A percentile compares a stretch with the other conserved stretches of the same genome.
Conservation (phyloP, 2,113 vertebrate species). For the Ictalurus punctatus region DNA sequence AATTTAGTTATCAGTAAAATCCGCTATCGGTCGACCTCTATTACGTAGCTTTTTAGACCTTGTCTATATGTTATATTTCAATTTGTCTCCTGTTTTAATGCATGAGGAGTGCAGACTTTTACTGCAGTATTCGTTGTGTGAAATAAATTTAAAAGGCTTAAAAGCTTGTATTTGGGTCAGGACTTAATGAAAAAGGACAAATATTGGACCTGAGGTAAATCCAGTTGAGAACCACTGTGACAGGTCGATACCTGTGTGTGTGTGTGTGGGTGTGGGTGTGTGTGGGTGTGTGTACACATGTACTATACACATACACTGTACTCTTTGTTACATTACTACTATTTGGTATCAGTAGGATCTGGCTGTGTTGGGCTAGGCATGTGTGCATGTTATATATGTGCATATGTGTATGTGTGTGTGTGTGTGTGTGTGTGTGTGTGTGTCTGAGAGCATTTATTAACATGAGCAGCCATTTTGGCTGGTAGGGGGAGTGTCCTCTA, state of each 20-base stretch:
- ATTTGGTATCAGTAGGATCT: slow-evolving; percentile 14
- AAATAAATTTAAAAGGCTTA: background rate
- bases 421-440: background rate
- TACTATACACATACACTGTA: background rate
- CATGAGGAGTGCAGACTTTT: background rate
- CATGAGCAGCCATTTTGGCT: slow-evolving; percentile 77
- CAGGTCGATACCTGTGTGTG: background rate
- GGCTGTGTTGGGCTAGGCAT: slow-evolving; percentile 36
- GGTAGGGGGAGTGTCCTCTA: slow-evolving; percentile 66
- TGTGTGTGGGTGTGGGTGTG: background rate
- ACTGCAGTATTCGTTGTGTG: background rate
- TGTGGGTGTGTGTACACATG: background rate
- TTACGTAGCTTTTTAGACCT: background rate
- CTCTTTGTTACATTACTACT: background rate
- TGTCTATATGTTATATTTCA: background rate
- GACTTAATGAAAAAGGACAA: background rate
- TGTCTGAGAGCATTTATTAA: slow-evolving; percentile 58
- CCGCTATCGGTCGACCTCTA: no score
- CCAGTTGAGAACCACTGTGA: slow-evolving; percentile 5
- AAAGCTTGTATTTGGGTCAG: background rate
- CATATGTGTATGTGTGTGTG: background rate
- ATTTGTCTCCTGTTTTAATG: background rate
- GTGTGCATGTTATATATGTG: background rate
- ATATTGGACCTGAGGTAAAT: background rate
- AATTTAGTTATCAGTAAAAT: no score